phyloP scores from a whole-genome alignment of 2,797 vertebrate genomes.

The Parambassis ranga region DNA sequence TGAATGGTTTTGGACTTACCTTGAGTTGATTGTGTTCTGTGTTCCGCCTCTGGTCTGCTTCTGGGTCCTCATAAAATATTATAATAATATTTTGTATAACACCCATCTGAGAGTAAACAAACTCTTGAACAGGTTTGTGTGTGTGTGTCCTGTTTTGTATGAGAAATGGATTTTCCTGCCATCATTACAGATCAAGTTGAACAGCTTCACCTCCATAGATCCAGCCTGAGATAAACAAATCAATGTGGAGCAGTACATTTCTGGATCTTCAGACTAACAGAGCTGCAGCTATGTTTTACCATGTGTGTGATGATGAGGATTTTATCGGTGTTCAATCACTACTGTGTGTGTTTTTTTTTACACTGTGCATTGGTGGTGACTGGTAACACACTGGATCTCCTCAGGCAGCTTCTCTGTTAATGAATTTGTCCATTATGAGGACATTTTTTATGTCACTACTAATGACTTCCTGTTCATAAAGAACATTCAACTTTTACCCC shows the following conservation, averaged over 20 bases:
- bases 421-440: not conserved
- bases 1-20: too few relatives aligned
- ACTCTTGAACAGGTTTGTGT: conserved; percentile 8
- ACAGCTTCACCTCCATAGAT: not conserved
- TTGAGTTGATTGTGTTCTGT: too few relatives aligned
- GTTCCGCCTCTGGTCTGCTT: too few relatives aligned
- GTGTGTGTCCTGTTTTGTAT: not conserved
- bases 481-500: conserved; percentile 9
- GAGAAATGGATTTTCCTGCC: conserved; percentile 29
- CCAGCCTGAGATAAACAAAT: conserved; percentile 22
- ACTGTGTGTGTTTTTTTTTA: not conserved
- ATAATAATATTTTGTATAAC: too few relatives aligned
- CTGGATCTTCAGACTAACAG: not conserved
- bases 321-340: not conserved
- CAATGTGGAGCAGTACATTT: not conserved
- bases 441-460: not conserved
- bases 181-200: conserved; percentile 20
- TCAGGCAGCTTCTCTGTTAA: not conserved
- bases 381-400: not conserved
- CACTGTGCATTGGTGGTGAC: too few relatives aligned
- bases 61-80: too few relatives aligned
- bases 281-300: not conserved
- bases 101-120: not conserved
- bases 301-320: not conserved
- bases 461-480: conserved; percentile 9